These are phyloP conservation scores for Oriolus oriolus DNA, from an alignment of 2,113 vertebrate species.

Conservation along the genomic window DNA sequence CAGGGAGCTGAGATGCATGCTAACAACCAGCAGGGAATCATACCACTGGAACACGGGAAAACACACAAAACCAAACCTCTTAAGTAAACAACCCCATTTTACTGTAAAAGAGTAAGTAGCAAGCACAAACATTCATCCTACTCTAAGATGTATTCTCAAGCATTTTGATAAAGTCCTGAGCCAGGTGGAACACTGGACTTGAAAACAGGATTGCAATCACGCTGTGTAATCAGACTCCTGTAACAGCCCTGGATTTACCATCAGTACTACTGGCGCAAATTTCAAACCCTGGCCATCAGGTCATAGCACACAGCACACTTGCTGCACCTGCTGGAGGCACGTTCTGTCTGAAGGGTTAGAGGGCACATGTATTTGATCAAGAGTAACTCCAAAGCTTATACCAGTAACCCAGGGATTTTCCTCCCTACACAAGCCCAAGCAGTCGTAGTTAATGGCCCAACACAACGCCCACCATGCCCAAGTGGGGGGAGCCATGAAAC, in stretches of 20 bases:
- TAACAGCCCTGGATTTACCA: not conserved
- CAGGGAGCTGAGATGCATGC: not conserved
- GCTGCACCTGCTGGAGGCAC: not conserved
- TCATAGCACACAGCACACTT: fast-evolving
- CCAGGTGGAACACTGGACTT: not conserved
- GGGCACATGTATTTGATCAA: not conserved
- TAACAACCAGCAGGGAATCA: not conserved
- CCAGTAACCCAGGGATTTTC: not conserved
- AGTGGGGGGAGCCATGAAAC: fast-evolving
- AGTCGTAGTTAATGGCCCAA: not conserved
- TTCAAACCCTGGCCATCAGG: not conserved
- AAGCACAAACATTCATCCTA: not conserved
- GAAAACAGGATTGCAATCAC: not conserved
- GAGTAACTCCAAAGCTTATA: not conserved
- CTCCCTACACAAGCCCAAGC: not conserved
- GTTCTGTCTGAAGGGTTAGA: not conserved
- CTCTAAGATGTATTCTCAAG: not conserved
- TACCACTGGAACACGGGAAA: not conserved
- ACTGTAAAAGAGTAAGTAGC: not conserved
- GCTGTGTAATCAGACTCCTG: not conserved
- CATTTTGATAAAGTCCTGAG: not conserved
- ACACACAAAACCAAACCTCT: not conserved
- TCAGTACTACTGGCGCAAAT: not conserved
- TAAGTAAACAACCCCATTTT: not conserved
- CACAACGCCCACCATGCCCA: not conserved